phyloP scores from a whole-genome alignment of 1,140 invertebrate species.

The Drosophila leontia region DNA sequence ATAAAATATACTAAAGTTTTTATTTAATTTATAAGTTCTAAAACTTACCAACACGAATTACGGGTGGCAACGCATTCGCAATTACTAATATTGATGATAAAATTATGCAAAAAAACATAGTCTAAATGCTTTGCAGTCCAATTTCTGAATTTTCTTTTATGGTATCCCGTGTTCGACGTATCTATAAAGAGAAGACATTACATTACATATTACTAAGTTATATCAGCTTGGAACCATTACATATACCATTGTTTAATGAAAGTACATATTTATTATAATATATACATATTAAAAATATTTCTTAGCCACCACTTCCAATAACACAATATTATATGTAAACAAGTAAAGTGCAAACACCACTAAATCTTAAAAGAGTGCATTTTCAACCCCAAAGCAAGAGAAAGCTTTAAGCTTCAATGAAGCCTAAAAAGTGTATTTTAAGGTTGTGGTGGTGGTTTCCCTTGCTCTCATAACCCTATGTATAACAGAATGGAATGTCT shows the following conservation, averaged over 20 bases:
- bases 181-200: not conserved
- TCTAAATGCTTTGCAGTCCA: conserved; percentile 3
- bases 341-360: conserved; percentile 14
- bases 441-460: not conserved
- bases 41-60: conserved; percentile 62
- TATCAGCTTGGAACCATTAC: too few relatives aligned
- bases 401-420: conserved; percentile 20
- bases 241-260: conserved; percentile 14
- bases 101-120: conserved; percentile 38
- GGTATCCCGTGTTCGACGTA: conserved; percentile 4
- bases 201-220: not conserved
- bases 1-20: not conserved
- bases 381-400: not conserved
- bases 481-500: conserved; percentile 1
- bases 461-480: not conserved
- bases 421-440: not conserved
- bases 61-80: conserved; percentile 50
- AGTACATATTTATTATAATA: not conserved
- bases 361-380: not conserved
- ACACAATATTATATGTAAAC: conserved; percentile 7
- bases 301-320: not conserved
- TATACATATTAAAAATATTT: conserved; percentile 1
- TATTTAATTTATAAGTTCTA: not conserved
- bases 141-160: not conserved
- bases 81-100: conserved; percentile 52